Base-by-base conservation (phyloP, 2,113 vertebrate species). In the Microcebus jonahi region DNA sequence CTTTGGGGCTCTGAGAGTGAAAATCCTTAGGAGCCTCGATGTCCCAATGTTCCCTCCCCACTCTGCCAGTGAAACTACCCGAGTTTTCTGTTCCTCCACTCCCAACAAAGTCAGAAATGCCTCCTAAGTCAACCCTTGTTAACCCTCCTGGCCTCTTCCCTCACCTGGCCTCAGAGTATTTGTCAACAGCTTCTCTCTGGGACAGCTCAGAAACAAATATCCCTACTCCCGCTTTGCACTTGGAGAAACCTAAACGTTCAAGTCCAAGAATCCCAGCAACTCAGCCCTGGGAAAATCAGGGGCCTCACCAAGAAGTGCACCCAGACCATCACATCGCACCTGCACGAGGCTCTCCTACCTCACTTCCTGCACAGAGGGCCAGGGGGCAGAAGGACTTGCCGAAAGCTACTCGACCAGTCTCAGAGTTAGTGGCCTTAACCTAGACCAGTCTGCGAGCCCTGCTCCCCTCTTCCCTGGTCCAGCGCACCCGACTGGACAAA, bases 191-290 rank as follows among this genome's bases (percentile, higher is more conserved):
- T 88, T 91, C 76, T 91, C 95, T 53, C 10, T 39, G 34, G 55
- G 10, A n/a, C 55, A 79, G 34, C 59, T 91, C 50, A 39, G 53
- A 86, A 95, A 89, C 87, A 86, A 95, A 93, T 31, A 77, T 8
- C n/a, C 29, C 90, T 13, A 1, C 29, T 95, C 12, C 70, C 50
- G 39, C 50, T 93, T 63, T 55, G 70, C 29, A 70, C 21, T 76
- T 5, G 20, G 45, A 90, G 88, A 95, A 71, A 50, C 42, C 65
- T 63, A 81, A 45, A 71, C 36, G 63, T 70, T 65, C 79, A 95
- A 18, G 25, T 39, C 55, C 59, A 39, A 39, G 39, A 63, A 48
- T 88, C 65, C 73, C 59, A 88, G 79, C 63, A 75, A 55, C 17
- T 15, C 31, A 68, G 87, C 55, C 42, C 71, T 73, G 13, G n/a